A percentile compares a stretch with the other conserved stretches of the same genome.
These are phyloP conservation scores for Gorsachius goisagi DNA, from an alignment of 2,113 vertebrate species.

Conservation along the genomic window DNA sequence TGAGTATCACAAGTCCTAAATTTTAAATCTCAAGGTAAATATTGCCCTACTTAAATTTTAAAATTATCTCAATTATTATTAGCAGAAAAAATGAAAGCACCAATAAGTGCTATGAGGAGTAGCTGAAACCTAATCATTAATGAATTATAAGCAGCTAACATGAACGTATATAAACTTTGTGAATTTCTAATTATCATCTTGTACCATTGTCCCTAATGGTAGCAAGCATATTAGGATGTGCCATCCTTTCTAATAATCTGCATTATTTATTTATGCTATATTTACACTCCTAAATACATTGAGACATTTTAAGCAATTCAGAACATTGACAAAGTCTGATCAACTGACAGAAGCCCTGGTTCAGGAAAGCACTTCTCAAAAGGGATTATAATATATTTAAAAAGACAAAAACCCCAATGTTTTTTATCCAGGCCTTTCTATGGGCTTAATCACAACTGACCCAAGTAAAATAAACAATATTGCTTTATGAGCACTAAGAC, in stretches of 20 bases:
- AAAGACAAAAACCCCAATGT: rapidly evolving
- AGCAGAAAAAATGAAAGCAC: not conserved
- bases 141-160: not conserved
- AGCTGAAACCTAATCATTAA: not conserved
- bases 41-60: not conserved
- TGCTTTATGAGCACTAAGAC: not conserved
- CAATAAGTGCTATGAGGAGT: not conserved
- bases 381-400: not conserved
- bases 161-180: not conserved
- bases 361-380: not conserved
- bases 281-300: not conserved
- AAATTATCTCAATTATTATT: not conserved
- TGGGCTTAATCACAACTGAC: not conserved
- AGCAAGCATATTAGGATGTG: not conserved
- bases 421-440: not conserved
- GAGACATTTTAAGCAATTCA: not conserved
- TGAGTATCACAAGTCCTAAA: not conserved
- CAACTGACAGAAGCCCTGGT: not conserved
- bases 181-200: not conserved
- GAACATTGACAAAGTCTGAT: not conserved
- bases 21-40: not conserved
- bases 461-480: not conserved
- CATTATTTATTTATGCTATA: not conserved
- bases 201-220: not conserved
- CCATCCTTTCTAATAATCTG: not conserved